Evolutionary conservation across 1,140 invertebrate genomes (phyloP).

Genomic region (Heliconius himera): DNA sequence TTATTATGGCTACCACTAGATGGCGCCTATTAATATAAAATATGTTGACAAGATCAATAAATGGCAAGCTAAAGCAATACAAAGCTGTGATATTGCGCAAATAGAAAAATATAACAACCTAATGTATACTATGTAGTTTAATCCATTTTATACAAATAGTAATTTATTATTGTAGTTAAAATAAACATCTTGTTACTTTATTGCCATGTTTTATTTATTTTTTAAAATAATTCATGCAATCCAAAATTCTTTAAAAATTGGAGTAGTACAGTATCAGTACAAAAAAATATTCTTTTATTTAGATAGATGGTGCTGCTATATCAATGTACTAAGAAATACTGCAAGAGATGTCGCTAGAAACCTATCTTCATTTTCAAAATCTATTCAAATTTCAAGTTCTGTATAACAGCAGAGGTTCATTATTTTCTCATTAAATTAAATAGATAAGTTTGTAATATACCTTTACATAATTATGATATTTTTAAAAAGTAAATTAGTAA

Average conservation of each 20-base stretch:
- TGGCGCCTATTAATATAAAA: not conserved
- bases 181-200: conserved; percentile 27
- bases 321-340: not conserved
- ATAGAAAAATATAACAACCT: not conserved
- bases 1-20: conserved; percentile 60
- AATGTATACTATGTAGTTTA: not conserved
- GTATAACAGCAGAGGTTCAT: too few species aligned
- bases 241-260: too few species aligned
- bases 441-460: not conserved
- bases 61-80: conserved; percentile 11
- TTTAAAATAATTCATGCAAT: not conserved
- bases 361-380: not conserved
- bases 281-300: not conserved
- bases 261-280: not conserved
- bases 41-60: not conserved
- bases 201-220: not conserved
- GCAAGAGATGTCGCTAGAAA: not conserved
- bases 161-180: conserved; percentile 24
- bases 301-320: not conserved
- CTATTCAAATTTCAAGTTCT: not conserved
- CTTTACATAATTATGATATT: not conserved
- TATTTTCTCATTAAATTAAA: too few species aligned
- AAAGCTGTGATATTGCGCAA: conserved; percentile 35
- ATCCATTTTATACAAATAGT: conserved; percentile 1
- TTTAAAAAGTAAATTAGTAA: conserved; percentile 42